Evolutionary conservation across 2,888 invertebrate species (phyloP).

Genomic region (Anagyrus pseudococci): DNA sequence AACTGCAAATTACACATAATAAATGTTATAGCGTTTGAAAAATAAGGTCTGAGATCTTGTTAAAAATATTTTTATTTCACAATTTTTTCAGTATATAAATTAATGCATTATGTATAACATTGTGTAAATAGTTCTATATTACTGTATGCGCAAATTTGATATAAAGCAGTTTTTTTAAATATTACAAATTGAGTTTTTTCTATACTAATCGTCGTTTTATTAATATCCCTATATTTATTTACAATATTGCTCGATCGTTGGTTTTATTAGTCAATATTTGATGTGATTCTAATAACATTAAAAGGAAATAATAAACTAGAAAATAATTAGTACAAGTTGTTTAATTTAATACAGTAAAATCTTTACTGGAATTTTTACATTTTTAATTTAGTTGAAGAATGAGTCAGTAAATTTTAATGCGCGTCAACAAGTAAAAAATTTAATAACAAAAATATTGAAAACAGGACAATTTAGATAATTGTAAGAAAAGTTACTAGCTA

Average conservation of each 20-base stretch:
- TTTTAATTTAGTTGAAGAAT: no score
- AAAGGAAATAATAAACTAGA: conserved; percentile 10
- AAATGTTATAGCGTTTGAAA: no score
- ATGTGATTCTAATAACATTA: conserved; percentile 21
- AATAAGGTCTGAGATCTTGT: conserved; percentile 25
- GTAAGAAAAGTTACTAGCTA: conserved; percentile 14
- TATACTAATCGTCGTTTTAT: conserved; percentile 13
- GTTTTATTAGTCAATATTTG: conserved; percentile 10
- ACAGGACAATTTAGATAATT: conserved; percentile 1
- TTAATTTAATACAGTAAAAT: background rate
- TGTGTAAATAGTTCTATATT: conserved; percentile 41
- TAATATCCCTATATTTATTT: conserved; percentile 35
- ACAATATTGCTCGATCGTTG: conserved; percentile 33
- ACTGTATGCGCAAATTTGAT: conserved; percentile 28
- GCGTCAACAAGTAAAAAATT: no score
- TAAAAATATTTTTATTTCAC: conserved; percentile 42
- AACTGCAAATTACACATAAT: no score
- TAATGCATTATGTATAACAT: conserved; percentile 41
- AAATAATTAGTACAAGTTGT: background rate
- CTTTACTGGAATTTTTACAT: no score
- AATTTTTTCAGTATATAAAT: conserved; percentile 40
- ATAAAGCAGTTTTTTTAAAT: conserved; percentile 35
- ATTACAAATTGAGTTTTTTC: conserved; percentile 33
- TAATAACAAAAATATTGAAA: background rate
- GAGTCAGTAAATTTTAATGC: no score